Evolutionary conservation across 1,140 invertebrate species (phyloP).

Genomic region (Neotoxoptera formosana): DNA sequence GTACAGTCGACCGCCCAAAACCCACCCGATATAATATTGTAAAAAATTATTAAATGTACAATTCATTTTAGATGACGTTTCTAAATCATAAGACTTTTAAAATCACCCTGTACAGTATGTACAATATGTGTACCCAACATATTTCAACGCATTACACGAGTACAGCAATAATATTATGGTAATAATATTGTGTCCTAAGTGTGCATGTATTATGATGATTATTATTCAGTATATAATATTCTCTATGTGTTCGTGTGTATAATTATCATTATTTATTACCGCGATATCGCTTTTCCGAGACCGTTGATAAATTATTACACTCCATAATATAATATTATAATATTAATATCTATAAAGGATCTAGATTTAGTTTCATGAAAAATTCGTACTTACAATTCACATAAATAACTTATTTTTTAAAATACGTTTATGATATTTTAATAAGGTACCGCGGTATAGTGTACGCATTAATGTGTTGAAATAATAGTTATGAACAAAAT

Average conservation of each 20-base stretch:
- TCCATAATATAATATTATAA: not conserved
- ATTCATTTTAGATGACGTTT: too few species aligned
- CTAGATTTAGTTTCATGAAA: not conserved
- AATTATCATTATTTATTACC: not conserved
- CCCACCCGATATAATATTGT: too few species aligned
- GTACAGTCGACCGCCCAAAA: too few species aligned
- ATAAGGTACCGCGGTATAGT: not conserved
- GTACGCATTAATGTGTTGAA: not conserved
- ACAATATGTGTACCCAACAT: not conserved
- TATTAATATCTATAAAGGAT: not conserved
- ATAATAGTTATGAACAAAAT: not conserved
- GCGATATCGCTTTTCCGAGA: not conserved
- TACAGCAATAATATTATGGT: not conserved
- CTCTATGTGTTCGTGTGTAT: not conserved
- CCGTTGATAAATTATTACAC: not conserved
- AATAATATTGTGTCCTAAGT: not conserved
- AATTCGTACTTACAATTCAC: not conserved
- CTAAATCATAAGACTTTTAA: too few species aligned
- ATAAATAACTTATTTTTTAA: not conserved
- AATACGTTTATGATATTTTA: not conserved
- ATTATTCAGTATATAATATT: too few species aligned
- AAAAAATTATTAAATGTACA: too few species aligned
- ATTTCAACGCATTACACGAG: not conserved
- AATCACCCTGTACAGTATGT: too few species aligned
- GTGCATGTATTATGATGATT: slow-evolving; percentile 10